Evolutionary conservation across 35 echinoderm and acorn worm genomes (phyloP).

Genomic region (Amphiura filiformis): DNA sequence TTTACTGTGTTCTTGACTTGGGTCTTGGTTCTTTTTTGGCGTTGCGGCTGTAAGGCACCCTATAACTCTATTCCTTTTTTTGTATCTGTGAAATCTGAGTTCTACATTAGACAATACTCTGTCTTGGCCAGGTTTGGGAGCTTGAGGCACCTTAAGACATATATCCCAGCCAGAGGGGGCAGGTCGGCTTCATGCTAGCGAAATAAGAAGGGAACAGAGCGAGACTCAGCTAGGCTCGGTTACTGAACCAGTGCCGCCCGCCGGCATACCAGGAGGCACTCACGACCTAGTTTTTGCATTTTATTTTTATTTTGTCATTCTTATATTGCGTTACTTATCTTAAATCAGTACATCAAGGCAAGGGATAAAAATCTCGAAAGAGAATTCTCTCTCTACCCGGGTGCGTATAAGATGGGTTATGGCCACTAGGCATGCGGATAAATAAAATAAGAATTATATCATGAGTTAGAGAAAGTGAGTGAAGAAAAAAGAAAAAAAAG

Average conservation of each 20-base stretch:
- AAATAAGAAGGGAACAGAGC: background rate
- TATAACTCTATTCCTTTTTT: background rate
- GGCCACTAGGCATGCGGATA: background rate
- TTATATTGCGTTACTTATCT: conserved; percentile 8
- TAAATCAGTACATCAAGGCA: conserved; percentile 8
- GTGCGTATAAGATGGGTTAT: background rate
- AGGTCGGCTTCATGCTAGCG: background rate
- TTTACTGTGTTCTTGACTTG: background rate
- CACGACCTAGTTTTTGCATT: background rate
- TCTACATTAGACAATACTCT: background rate
- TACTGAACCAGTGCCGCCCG: conserved; percentile 1
- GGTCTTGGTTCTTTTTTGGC: background rate
- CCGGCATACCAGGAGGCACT: background rate
- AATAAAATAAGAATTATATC: conserved; percentile 4
- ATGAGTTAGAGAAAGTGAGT: background rate
- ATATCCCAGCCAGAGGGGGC: background rate
- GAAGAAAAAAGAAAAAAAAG: background rate
- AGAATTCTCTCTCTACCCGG: background rate
- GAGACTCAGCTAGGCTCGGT: background rate
- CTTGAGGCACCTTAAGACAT: background rate
- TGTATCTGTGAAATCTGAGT: conserved; percentile 3
- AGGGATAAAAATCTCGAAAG: background rate
- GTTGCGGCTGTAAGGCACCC: background rate
- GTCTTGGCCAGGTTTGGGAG: background rate
- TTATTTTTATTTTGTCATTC: conserved; percentile 12